Conservation (phyloP, 1,140 invertebrate genomes). For the Coboldia fuscipes region DNA sequence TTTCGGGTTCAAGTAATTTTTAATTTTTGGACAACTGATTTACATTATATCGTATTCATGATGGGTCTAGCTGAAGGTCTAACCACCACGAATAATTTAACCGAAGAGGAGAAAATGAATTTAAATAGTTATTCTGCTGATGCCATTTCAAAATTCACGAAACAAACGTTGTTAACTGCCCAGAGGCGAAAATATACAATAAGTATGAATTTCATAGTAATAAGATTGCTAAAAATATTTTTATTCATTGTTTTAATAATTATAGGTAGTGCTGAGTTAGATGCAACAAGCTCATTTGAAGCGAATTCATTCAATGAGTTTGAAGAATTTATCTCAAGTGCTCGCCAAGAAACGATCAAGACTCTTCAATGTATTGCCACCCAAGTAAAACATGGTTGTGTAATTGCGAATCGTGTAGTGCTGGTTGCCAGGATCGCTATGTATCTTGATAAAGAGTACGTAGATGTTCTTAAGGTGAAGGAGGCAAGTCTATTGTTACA, state of each 20-base stretch:
- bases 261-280: no score
- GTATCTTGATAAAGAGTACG: conserved; percentile 28
- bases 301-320: conserved; percentile 16
- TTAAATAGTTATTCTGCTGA: conserved; percentile 11
- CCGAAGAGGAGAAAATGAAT: conserved; percentile 14
- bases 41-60: conserved; percentile 25
- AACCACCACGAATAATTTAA: conserved; percentile 13
- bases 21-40: conserved; percentile 14
- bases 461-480: conserved; percentile 24
- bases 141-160: conserved; percentile 13
- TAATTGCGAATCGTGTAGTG: conserved; percentile 27
- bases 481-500: conserved; percentile 28
- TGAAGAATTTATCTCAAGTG: conserved; percentile 17
- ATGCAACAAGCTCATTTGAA: no score
- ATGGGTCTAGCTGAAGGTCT: conserved; percentile 25
- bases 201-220: background rate
- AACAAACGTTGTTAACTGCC: conserved; percentile 6
- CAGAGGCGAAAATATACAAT: background rate
- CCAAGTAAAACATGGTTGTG: conserved; percentile 24
- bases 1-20: conserved; percentile 18
- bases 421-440: conserved; percentile 28
- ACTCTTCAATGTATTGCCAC: conserved; percentile 17
- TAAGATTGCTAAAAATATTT: background rate
- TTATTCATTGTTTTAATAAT: no score
- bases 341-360: conserved; percentile 16